phyloP scores from a whole-genome alignment of 2,113 vertebrate species.

The Zosterops borbonicus region DNA sequence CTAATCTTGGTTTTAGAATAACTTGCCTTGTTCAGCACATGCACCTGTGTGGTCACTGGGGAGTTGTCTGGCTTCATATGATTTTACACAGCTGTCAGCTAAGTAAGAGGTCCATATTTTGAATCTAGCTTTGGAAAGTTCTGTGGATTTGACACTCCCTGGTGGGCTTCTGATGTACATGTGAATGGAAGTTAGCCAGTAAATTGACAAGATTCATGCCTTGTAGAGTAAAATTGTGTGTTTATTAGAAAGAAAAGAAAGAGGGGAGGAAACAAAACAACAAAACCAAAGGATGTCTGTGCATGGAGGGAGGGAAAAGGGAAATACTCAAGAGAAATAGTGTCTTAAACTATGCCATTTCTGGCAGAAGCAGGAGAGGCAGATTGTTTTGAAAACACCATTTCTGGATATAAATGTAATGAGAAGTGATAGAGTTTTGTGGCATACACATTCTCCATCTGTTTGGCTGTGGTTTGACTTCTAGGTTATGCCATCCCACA shows the following conservation, averaged over 20 bases:
- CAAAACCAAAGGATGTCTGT: background rate
- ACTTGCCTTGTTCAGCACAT: slow-evolving; percentile 47
- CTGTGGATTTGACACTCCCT: slow-evolving; percentile 73
- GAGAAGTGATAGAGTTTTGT: background rate
- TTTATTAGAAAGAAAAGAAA: background rate
- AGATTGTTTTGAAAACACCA: slow-evolving; percentile 2
- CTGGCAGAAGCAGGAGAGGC: background rate
- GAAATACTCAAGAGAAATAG: background rate
- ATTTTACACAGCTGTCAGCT: slow-evolving; percentile 78
- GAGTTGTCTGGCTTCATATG: slow-evolving; percentile 69
- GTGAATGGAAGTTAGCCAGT: slow-evolving; percentile 52
- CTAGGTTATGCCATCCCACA: slow-evolving; percentile 40
- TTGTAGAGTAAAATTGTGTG: background rate
- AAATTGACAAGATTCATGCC: slow-evolving; percentile 63
- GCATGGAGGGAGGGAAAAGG: fast-evolving
- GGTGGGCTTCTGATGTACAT: slow-evolving; percentile 69
- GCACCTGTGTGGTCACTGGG: slow-evolving; percentile 70
- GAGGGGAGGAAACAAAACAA: background rate
- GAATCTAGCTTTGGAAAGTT: slow-evolving; percentile 65
- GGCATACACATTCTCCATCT: slow-evolving; percentile 14
- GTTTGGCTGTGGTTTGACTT: slow-evolving; percentile 45
- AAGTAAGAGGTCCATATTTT: slow-evolving; percentile 73
- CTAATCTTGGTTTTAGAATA: slow-evolving; percentile 58
- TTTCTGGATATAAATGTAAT: background rate
- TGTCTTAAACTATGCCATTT: background rate